phyloP scores from a whole-genome alignment of 1,140 invertebrate species.

The Brachionus asplanchnoidis region DNA sequence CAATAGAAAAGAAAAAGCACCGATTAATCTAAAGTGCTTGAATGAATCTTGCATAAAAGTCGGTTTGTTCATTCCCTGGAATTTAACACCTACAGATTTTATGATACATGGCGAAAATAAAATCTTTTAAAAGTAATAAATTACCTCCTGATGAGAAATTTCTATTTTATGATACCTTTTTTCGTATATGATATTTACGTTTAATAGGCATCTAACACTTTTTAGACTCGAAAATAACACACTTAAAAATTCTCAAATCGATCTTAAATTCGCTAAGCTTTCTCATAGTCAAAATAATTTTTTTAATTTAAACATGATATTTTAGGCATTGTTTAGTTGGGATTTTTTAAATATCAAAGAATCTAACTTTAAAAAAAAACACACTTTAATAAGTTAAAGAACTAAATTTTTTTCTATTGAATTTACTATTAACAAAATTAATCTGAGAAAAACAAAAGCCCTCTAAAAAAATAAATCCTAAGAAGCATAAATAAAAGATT shows the following conservation, averaged over 20 bases:
- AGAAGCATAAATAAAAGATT: too few species aligned
- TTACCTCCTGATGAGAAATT: not conserved
- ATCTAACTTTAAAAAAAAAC: too few species aligned
- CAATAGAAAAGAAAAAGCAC: not conserved
- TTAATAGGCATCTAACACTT: too few species aligned
- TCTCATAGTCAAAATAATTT: not conserved
- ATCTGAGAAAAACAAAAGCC: too few species aligned
- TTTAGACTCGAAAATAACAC: not conserved
- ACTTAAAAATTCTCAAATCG: not conserved
- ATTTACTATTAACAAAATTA: too few species aligned
- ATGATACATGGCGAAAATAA: not conserved
- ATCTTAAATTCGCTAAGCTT: not conserved
- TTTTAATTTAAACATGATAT: too few species aligned
- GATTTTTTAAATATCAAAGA: too few species aligned
- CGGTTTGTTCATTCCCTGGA: not conserved
- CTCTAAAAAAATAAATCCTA: too few species aligned
- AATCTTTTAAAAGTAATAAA: not conserved
- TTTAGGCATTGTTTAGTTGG: too few species aligned
- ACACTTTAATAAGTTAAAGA: too few species aligned
- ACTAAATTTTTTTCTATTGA: too few species aligned
- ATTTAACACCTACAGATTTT: not conserved
- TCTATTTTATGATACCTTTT: not conserved
- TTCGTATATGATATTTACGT: not conserved
- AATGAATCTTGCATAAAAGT: not conserved
- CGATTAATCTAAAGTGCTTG: not conserved